Evolutionary conservation across 2,888 invertebrate genomes (phyloP).

Genomic region (Alviniconcha strummeri): DNA sequence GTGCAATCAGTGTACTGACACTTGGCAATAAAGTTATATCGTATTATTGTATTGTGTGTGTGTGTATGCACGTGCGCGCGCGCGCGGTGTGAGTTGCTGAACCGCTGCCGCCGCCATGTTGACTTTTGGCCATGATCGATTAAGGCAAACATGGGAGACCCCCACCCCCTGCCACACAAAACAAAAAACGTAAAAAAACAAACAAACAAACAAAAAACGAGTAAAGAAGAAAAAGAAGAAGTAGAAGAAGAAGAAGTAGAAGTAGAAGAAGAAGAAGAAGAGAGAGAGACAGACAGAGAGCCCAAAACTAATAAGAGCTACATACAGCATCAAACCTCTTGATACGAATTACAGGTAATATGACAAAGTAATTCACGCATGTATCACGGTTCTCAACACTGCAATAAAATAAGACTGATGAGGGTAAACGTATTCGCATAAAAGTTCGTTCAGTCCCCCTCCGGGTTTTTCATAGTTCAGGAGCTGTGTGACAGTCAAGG

Average conservation of each 20-base stretch:
- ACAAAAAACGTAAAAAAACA: neutral
- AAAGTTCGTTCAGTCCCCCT: too few species aligned
- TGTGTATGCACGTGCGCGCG: too few species aligned
- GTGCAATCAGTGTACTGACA: too few species aligned
- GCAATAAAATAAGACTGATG: neutral
- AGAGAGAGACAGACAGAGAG: neutral
- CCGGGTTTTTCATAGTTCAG: too few species aligned
- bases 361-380: neutral
- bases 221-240: slow-evolving; percentile 1
- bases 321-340: neutral
- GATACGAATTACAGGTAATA: neutral
- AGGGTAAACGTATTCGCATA: neutral
- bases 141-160: neutral
- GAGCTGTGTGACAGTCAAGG: too few species aligned
- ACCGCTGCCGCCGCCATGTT: too few species aligned
- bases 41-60: too few species aligned
- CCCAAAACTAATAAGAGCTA: neutral
- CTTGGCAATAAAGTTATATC: too few species aligned
- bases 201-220: neutral
- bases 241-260: slow-evolving; percentile 3
- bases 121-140: neutral
- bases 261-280: neutral
- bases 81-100: too few species aligned
- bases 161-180: neutral
- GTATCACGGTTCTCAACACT: neutral